Evolutionary conservation across 1,140 invertebrate species (phyloP), one percentile per base, ranked within the genome.

Genomic region (Zaprionus capensis): DNA sequence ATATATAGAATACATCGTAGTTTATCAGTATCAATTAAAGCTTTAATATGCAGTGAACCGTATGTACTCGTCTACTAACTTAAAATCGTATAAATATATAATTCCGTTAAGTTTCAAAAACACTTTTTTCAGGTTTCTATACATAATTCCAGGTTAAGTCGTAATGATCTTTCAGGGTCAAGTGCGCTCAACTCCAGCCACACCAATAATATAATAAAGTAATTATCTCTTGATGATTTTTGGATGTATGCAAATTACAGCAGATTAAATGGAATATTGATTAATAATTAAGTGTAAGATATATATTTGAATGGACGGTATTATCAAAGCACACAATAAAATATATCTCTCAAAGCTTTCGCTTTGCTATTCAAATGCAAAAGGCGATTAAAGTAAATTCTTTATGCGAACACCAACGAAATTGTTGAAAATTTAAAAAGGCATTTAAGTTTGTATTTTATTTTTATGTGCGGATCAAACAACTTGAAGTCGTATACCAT

Each of bases 391-490:
- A 24, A 51, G 5, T 51, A 14, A 51, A 24, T 51, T 51, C 46
- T 51, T 51, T 51, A 51, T 22, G 46, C 46, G 46, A 51, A 24
- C 46, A 14, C 46, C 12, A 24, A 51, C 46, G 22, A 51, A 51
- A 51, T 20, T 51, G 46, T 51, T 24, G 0, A 14, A 51, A 51
- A 51, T 17, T 46, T 22, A 22, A 22, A 51, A 51, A 51, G 22
- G 46, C 46, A 51, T 51, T 51, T 51, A 51, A 51, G 20, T 24
- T 20, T 51, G 12, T 51, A 51, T 51, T 51, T 51, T 51, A 51
- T 51, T 51, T 51, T 51, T 51, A 51, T 51, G 46, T 14, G 17
- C 9, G 44, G 5, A 20, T 17, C 7, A 49, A 20, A 49, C 17
- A 20, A 49, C n/a, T 49, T 14, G 11, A 20, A 22, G 20, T 51